Base-by-base conservation (phyloP, 2,888 invertebrate genomes). In the Amaurobius ferox region DNA sequence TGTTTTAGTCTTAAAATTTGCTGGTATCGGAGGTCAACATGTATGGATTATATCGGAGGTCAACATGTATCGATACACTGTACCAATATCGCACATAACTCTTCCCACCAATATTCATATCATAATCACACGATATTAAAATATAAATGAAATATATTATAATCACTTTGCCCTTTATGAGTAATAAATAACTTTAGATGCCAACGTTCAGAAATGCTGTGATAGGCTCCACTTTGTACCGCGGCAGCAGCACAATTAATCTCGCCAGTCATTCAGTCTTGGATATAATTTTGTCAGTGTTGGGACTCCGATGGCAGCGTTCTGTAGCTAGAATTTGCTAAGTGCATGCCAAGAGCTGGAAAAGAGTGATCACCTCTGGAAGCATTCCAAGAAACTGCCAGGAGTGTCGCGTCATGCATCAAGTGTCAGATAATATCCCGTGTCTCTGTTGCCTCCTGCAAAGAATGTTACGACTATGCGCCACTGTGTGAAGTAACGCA, bases 361-460 rank as follows among this genome's bases (percentile, higher is more conserved):
- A 16, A 16, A 44, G 44, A 44, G 16, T 44, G n/a, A 44, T 44
- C 44, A 44, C 44, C n/a, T 44, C 16, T 44, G 44, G 44, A 44
- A 16, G 2, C n/a, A 44, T 44, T 44, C 44, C 44, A 44, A 44
- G 44, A 16, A 16, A 44, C 44, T 44, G 71, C 79, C 71, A 79
- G 32, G 70, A 72, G 71, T 64, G 79, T 71, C 79, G 40, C 79
- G 64, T 72, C 44, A 19, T 62, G 79, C 79, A 72, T 79, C 79
- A 61, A 44, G 32, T 79, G 44, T 64, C 64, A 79, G 79, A 79
- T 79, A 79, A 79, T 79, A 71, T 71, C 64, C 71, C 79, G 79
- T 79, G 64, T 79, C 74, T 79, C 71, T 62, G 16, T 23, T 19
- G 19, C 23, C 26, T 23, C 32, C 39, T 26, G 11, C 11, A 11